A percentile compares a stretch with the other conserved stretches of the same genome.
Evolutionary conservation across 2,797 vertebrate species (phyloP).

Genomic region (Pseudomugil gertrudae): DNA sequence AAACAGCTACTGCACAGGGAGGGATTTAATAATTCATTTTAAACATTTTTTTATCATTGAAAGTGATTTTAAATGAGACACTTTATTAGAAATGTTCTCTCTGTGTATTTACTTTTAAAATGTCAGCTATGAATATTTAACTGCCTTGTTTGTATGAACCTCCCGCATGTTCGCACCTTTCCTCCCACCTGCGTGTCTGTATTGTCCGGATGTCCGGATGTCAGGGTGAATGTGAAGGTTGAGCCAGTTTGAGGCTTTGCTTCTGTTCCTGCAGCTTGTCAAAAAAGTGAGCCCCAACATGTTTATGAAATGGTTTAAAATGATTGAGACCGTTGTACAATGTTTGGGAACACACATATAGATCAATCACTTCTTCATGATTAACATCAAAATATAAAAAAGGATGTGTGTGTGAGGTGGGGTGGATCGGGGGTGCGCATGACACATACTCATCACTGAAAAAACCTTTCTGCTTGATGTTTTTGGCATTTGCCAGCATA

Average conservation of each 20-base stretch:
- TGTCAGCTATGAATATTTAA: not conserved
- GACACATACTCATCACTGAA: no score
- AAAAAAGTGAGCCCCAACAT: not conserved
- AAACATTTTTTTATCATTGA: not conserved
- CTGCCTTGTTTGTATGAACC: not conserved
- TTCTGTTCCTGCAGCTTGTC: not conserved
- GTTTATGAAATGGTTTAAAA: not conserved
- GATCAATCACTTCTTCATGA: conserved; percentile 1
- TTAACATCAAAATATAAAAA: not conserved
- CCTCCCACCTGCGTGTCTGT: conserved; percentile 8
- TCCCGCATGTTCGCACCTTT: conserved; percentile 1
- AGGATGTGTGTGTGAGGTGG: not conserved
- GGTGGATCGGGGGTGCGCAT: no score
- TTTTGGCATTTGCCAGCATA: conserved; percentile 42
- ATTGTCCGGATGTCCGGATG: not conserved
- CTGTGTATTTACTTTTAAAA: not conserved
- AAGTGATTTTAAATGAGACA: not conserved
- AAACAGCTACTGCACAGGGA: not conserved
- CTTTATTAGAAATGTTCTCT: not conserved
- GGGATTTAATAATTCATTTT: not conserved
- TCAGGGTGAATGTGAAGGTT: conserved; percentile 3
- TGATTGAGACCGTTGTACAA: not conserved
- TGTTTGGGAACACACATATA: not conserved
- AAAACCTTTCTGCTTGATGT: conserved; percentile 24
- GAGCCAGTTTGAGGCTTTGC: not conserved